Base-by-base conservation (phyloP, 53 echinoderm and acorn worm species). In the Apostichopus leukothele region DNA sequence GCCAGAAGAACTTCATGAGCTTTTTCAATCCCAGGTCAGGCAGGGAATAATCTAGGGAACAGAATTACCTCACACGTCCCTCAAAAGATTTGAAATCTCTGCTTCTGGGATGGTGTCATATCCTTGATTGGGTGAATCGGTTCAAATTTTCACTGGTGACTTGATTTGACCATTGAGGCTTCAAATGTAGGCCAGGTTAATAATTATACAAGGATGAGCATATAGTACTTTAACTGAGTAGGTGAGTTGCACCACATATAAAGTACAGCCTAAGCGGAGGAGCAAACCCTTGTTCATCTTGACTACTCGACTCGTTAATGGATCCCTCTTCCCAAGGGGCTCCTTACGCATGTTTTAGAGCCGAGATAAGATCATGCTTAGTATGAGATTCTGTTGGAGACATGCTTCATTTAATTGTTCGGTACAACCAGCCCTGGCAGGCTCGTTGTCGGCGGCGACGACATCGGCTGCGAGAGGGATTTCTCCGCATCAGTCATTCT, bases 171-270 rank as follows among this genome's bases (percentile, higher is more conserved):
- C 25, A 76, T 19, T 22, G 19, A 22, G 23, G 76, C 76, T 20
- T 18, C 76, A 76, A 21, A 76, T 76, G 25, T 76, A 76, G 76
- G 76, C 12, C 76, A 76, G 76, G 76, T 76, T 76, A 76, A 76
- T 76, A 21, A 19, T 76, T 12, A 12, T 19, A 22, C 25, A 63
- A 63, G 16, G 63, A 39, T 13, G 7, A 63, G 63, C 8, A 4
- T 13, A 63, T 11, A 63, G 11, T 11, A 63, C 16, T 16, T 13
- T 13, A 16, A 13, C 16, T 63, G 63, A 76, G 76, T 27, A 19
- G 76, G 76, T 76, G 76, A 76, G 26, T 76, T 19, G 76, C 76
- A 27, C 50, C 39, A 63, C 16, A 16, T 63, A 13, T 11, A 6
- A 63, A 63, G 63, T 63, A 63, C 63, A 63, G 63, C 63, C 63